phyloP scores from a whole-genome alignment of 2,113 vertebrate species.

The Heterotis niloticus region DNA sequence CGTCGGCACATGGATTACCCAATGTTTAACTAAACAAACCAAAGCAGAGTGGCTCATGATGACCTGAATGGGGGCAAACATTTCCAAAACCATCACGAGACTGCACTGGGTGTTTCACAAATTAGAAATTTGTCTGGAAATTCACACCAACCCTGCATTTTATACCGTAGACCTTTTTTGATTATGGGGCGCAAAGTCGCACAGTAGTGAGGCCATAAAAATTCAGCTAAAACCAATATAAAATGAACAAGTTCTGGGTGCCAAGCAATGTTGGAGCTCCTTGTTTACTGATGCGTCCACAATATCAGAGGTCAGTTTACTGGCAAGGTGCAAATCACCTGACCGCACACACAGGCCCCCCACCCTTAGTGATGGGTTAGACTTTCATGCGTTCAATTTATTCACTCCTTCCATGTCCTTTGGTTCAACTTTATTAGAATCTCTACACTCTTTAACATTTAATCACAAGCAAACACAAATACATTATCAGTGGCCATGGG shows the following conservation, averaged over 20 bases:
- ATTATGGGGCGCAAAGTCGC: not conserved
- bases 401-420: not conserved
- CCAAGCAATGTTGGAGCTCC: not conserved
- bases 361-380: not conserved
- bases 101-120: not conserved
- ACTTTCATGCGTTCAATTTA: not conserved
- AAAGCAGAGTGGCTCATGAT: not conserved
- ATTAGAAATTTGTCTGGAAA: not conserved
- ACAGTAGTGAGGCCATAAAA: not conserved
- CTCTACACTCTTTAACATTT: no score
- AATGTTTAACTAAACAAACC: slow-evolving; percentile 20
- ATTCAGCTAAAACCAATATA: not conserved
- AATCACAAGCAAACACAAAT: not conserved
- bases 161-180: not conserved
- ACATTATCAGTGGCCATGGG: not conserved
- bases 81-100: not conserved
- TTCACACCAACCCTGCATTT: no score
- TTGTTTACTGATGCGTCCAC: not conserved
- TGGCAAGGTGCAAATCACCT: not conserved
- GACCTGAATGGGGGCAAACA: not conserved
- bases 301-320: not conserved
- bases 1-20: not conserved
- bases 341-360: not conserved
- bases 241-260: not conserved
- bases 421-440: not conserved